A percentile compares a stretch with the other conserved stretches of the same genome.
These are phyloP conservation scores for Megalurothrips usitatus DNA, from an alignment of 2,888 invertebrate genomes.

Conservation along the genomic window DNA sequence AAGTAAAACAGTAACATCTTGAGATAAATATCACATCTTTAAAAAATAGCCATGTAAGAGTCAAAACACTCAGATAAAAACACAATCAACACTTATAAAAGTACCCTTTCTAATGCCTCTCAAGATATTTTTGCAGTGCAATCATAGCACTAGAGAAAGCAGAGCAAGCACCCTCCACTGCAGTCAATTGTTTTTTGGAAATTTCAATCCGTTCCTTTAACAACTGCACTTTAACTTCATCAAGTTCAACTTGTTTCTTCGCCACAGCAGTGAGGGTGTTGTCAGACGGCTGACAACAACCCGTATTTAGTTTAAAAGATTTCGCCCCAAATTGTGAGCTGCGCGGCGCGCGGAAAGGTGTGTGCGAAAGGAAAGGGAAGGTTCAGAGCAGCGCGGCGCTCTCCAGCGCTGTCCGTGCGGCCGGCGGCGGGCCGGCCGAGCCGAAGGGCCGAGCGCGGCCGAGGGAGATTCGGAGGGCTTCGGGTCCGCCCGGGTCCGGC, in stretches of 20 bases:
- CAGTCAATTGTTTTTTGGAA: neutral
- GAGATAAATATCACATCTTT: neutral
- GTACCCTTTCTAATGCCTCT: neutral
- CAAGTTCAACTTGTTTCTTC: neutral
- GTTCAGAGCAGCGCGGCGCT: too few relatives aligned
- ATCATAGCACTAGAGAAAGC: neutral
- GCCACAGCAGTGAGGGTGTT: neutral
- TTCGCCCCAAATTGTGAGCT: too few relatives aligned
- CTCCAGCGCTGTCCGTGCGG: too few relatives aligned
- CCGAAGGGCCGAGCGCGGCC: too few relatives aligned
- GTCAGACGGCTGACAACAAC: too few relatives aligned
- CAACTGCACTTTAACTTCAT: neutral
- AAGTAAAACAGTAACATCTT: neutral
- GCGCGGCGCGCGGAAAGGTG: too few relatives aligned
- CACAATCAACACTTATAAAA: slow-evolving; percentile 6
- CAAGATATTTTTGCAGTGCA: neutral
- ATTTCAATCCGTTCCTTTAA: neutral
- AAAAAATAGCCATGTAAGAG: neutral
- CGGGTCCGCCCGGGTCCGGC: too few relatives aligned
- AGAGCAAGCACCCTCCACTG: slow-evolving; percentile 1
- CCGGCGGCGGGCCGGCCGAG: too few relatives aligned
- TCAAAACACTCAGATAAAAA: slow-evolving; percentile 6
- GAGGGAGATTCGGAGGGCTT: too few relatives aligned
- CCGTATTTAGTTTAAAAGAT: too few relatives aligned
- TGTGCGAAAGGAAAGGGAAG: too few relatives aligned